Conservation (phyloP, 2,888 invertebrate genomes). For the Ophion ellenae region DNA sequence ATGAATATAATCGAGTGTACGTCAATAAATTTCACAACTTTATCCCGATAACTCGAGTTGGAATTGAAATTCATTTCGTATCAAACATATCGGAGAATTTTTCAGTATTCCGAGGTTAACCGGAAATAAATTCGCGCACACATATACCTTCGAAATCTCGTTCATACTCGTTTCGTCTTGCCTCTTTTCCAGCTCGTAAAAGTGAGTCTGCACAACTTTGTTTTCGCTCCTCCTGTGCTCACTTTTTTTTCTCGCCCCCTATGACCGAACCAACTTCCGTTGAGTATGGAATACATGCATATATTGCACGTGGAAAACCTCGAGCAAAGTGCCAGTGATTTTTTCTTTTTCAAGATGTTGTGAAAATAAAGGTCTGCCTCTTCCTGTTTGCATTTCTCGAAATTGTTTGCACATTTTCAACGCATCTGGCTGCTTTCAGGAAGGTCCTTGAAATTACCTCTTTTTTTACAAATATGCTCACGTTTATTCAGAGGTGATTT, state of each 20-base stretch:
- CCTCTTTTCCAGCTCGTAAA: slow-evolving; percentile 9
- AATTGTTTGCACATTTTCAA: not conserved
- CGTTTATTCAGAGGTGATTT: not conserved
- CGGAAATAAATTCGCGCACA: not conserved
- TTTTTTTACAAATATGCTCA: not conserved
- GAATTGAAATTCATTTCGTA: not conserved
- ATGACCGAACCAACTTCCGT: not conserved
- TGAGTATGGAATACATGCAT: not conserved
- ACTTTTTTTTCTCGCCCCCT: not conserved
- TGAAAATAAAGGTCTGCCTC: slow-evolving; percentile 13
- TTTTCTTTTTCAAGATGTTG: slow-evolving; percentile 1
- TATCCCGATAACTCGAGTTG: not conserved
- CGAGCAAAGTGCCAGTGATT: slow-evolving; percentile 4
- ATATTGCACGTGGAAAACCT: not conserved
- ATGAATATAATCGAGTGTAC: not conserved
- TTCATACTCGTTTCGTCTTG: not conserved
- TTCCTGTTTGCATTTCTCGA: slow-evolving; percentile 11
- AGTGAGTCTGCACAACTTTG: not conserved
- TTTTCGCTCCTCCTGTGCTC: not conserved
- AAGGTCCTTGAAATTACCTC: not conserved
- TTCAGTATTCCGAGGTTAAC: not conserved
- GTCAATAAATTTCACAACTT: not conserved
- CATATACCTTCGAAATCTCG: not conserved
- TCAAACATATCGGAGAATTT: not conserved
- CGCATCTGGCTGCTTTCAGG: not conserved